Evolutionary conservation across 53 echinoderm and acorn worm genomes (phyloP), one percentile per base, ranked within the genome.

Genomic region (Temnopleurus reevesii): DNA sequence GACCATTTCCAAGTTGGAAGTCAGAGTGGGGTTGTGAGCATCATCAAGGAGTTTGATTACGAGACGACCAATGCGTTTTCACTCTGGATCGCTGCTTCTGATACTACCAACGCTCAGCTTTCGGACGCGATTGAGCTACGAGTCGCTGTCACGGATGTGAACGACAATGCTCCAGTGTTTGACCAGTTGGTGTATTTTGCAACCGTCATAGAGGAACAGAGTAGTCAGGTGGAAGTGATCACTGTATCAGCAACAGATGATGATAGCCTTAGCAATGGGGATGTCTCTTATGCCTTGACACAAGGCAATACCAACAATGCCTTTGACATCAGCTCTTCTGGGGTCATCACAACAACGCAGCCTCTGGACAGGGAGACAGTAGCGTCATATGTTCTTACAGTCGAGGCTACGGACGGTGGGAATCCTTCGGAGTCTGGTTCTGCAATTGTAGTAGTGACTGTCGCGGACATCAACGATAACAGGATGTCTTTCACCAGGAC

Each of bases 391-490:
- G 59, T 89, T 8, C 86, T 98, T 27, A 91, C 77, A 12, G 94
- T 98, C 28, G 89, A 83, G 63, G 95, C 95, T 47, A 55, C 89
- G 34, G 98, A 98, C 76, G 77, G 86, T n/a, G 95, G 95, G 8
- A 93, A 87, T 53, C 94, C 95, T 18, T 86, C 93, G 41, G 89
- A 80, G 45, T 90, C 94, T 0, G 81, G 89, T 19, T 49, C 89
- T 3, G 86, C 93, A 12, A 55, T 90, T 13, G 93, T 97, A 9
- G 89, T 89, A 55, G 66, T 97, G 46, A 86, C 91, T 7, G 92
- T 97, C 6, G 89, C 84, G n/a, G 97, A 97, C 55, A 84, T 93
- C 81, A 97, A 97, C 46, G 97, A 97, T 61, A 97, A 93, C 89
- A 53, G 90, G 1, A 90, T 92, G 84, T 80, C 61, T 29, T 95